Percentiles rank a stretch among this genome's conserved stretches.
Conservation (phyloP, 2,113 vertebrate species). For the Catharus minimus region DNA sequence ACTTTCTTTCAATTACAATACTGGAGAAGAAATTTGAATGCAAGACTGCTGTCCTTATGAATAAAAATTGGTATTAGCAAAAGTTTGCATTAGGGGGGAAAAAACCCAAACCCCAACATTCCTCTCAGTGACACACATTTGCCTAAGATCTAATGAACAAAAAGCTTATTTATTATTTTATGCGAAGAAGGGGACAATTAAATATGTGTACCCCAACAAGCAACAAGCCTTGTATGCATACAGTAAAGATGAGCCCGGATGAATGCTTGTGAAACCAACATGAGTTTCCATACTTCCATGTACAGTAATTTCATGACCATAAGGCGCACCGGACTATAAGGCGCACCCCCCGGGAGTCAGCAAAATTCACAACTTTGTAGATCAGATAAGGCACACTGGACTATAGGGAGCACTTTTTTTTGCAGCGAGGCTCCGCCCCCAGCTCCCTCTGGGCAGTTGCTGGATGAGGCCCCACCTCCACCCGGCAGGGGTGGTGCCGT, state of each 20-base stretch:
- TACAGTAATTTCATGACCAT: not conserved
- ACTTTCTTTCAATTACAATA: not conserved
- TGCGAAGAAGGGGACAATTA: rapidly evolving
- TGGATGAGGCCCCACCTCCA: too few relatives aligned
- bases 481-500: too few relatives aligned
- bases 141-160: not conserved
- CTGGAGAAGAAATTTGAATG: not conserved
- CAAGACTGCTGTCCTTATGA: not conserved
- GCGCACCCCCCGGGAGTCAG: too few relatives aligned
- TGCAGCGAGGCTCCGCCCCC: too few relatives aligned
- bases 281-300: not conserved
- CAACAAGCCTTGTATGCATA: not conserved
- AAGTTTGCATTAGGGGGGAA: not conserved
- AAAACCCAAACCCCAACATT: rapidly evolving
- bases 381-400: too few relatives aligned
- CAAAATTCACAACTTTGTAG: too few relatives aligned
- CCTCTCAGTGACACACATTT: not conserved
- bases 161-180: not conserved
- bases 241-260: not conserved
- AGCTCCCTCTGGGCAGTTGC: too few relatives aligned
- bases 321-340: too few relatives aligned
- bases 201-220: not conserved
- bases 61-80: not conserved
- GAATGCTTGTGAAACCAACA: not conserved
- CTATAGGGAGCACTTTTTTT: too few relatives aligned